Evolutionary conservation across 2,888 invertebrate species (phyloP).

Genomic region (Xestoiulus laeticollis): DNA sequence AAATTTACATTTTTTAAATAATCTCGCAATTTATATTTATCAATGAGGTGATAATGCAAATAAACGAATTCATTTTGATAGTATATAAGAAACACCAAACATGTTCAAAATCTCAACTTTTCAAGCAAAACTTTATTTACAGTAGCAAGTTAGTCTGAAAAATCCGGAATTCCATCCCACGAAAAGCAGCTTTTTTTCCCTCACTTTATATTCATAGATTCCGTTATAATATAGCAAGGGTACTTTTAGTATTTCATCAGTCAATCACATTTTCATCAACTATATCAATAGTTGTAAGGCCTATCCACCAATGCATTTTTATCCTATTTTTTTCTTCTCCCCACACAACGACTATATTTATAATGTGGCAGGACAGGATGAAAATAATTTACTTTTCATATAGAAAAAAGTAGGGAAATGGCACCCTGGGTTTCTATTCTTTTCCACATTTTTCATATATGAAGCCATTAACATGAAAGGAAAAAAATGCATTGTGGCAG

Average conservation of each 20-base stretch:
- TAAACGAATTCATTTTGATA: too few relatives aligned
- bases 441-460: conserved; percentile 35
- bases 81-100: too few relatives aligned
- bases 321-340: not conserved
- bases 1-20: too few relatives aligned
- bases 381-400: conserved; percentile 1
- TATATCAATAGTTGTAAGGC: not conserved
- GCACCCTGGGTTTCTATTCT: conserved; percentile 13
- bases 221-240: not conserved
- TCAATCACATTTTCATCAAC: conserved; percentile 24
- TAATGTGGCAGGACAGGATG: conserved; percentile 20
- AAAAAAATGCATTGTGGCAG: conserved; percentile 24
- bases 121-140: not conserved
- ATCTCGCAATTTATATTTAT: too few relatives aligned
- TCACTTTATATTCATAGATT: conserved; percentile 4
- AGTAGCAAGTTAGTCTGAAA: too few relatives aligned
- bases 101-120: not conserved
- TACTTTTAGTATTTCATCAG: conserved; percentile 24
- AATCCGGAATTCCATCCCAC: not conserved
- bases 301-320: not conserved
- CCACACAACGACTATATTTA: not conserved
- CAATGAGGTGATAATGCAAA: too few relatives aligned
- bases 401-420: not conserved
- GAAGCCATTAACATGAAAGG: conserved; percentile 22
- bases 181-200: not conserved